A percentile compares a stretch with the other conserved stretches of the same genome.
Conservation (phyloP, 1,140 invertebrate genomes). For the Melipona quadrifasciata region DNA sequence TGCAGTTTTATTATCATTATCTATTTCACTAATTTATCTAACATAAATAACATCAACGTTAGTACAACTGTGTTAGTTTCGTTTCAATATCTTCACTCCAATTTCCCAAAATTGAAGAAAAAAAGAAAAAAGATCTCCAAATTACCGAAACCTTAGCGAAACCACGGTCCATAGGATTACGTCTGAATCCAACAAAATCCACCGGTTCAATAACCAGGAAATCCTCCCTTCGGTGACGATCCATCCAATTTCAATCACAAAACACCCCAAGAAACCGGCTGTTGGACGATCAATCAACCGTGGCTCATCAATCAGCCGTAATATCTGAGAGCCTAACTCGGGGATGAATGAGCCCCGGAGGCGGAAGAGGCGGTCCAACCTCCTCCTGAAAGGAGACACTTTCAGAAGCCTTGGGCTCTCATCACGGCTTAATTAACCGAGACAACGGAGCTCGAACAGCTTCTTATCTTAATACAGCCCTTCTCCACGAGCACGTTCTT, state of each 20-base stretch:
- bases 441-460: constrained; percentile 3
- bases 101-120: background rate
- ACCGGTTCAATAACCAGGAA: background rate
- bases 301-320: constrained; percentile 10
- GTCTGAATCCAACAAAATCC: background rate
- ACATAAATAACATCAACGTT: no score
- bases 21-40: no score
- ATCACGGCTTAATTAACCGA: constrained; percentile 31
- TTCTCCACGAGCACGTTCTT: background rate
- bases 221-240: background rate
- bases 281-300: constrained; percentile 10
- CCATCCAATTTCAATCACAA: constrained; percentile 23
- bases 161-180: background rate
- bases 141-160: background rate
- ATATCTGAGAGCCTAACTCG: background rate
- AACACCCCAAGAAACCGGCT: background rate
- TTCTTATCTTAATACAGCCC: constrained; percentile 27
- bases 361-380: background rate
- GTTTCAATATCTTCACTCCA: no score
- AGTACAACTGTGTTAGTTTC: no score
- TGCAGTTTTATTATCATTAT: no score
- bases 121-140: background rate
- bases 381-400: background rate
- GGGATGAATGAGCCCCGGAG: no score
- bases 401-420: background rate